These are phyloP conservation scores for Xenopus borealis DNA, from an alignment of 2,113 vertebrate species.

Conservation along the genomic window DNA sequence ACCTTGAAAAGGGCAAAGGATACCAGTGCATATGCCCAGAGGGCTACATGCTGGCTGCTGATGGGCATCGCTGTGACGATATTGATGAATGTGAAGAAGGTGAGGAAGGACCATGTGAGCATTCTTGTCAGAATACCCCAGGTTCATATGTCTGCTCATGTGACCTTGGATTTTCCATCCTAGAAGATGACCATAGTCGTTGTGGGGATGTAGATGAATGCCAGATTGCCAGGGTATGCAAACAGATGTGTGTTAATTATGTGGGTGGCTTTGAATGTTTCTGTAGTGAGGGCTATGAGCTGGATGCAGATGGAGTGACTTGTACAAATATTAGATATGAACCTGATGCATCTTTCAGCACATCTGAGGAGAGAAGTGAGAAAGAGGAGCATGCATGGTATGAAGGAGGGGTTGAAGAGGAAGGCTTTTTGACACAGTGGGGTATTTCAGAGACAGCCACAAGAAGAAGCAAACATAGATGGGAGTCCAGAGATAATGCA, in stretches of 20 bases:
- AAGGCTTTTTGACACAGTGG: neutral
- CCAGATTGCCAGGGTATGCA: conserved; percentile 66
- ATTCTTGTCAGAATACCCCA: conserved; percentile 71
- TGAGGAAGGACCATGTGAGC: conserved; percentile 65
- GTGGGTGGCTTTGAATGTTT: conserved; percentile 77
- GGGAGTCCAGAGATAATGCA: conserved; percentile 3
- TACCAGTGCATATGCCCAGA: conserved; percentile 76
- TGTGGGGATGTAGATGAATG: conserved; percentile 83
- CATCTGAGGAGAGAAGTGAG: conserved; percentile 6
- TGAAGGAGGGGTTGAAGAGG: conserved; percentile 22
- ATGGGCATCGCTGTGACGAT: conserved; percentile 70
- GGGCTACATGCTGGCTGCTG: conserved; percentile 67
- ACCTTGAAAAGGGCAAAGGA: conserved; percentile 52
- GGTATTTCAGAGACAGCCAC: neutral
- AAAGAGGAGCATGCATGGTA: neutral
- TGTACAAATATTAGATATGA: conserved; percentile 54
- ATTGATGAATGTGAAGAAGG: conserved; percentile 81
- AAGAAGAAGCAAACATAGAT: neutral
- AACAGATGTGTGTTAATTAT: conserved; percentile 80
- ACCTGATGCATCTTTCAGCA: neutral
- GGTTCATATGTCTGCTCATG: conserved; percentile 76
- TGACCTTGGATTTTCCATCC: conserved; percentile 62
- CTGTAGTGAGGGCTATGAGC: conserved; percentile 72
- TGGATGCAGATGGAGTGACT: conserved; percentile 68
- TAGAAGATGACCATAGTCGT: conserved; percentile 58